These are phyloP conservation scores for Drosophila birchii DNA, from an alignment of 2,888 invertebrate species.

Conservation along the genomic window DNA sequence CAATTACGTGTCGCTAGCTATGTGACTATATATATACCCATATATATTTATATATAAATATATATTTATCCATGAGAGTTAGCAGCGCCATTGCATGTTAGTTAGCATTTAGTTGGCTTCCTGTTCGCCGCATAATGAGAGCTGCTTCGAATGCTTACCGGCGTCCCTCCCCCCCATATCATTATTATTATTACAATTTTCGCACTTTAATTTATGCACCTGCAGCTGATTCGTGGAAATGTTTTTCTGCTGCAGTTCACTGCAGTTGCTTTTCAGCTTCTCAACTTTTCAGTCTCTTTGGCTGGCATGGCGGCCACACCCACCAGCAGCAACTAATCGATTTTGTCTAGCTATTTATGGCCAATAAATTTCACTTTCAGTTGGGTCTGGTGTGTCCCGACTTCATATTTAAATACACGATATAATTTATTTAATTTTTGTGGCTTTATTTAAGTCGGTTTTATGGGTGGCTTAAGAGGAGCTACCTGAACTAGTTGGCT, in stretches of 20 bases:
- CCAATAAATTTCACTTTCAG: constrained; percentile 77
- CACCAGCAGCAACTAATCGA: constrained; percentile 73
- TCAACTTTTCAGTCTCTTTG: constrained; percentile 27
- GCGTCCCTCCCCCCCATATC: constrained; percentile 60
- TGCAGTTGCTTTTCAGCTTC: background rate
- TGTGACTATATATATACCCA: background rate
- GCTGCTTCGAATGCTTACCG: constrained; percentile 26
- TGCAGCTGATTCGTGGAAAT: constrained; percentile 71
- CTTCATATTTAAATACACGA: constrained; percentile 67
- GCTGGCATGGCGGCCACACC: constrained; percentile 66
- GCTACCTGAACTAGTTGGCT: constrained; percentile 45
- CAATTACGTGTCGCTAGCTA: constrained; percentile 57
- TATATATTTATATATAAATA: background rate
- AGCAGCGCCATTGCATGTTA: constrained; percentile 69
- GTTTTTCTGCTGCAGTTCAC: constrained; percentile 1
- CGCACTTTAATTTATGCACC: constrained; percentile 79
- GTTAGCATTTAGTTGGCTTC: constrained; percentile 77
- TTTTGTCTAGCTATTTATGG: constrained; percentile 75
- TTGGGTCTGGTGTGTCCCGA: constrained; percentile 52
- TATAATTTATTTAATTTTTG: constrained; percentile 71
- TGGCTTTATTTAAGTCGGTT: constrained; percentile 60
- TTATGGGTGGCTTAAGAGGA: constrained; percentile 39
- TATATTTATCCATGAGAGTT: constrained; percentile 26
- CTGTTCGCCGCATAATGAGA: constrained; percentile 68
- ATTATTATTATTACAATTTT: constrained; percentile 73